Conservation (phyloP, 2,888 invertebrate genomes). For the Epsilonema sp. region DNA sequence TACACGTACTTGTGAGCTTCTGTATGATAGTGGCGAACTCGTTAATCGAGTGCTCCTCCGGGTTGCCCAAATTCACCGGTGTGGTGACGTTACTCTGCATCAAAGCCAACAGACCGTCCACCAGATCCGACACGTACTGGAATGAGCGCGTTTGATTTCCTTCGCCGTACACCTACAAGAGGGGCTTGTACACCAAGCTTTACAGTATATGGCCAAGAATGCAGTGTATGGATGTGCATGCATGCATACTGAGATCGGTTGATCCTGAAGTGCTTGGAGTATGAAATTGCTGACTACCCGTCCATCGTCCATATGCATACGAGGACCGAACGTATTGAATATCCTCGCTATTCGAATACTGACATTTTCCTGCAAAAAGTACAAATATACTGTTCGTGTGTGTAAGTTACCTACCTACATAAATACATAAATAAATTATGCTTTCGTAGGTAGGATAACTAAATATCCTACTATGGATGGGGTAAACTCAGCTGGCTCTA, state of each 20-base stretch:
- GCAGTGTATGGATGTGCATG: neutral
- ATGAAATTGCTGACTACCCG: slow-evolving; percentile 96
- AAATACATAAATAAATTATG: too few species aligned
- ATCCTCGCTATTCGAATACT: slow-evolving; percentile 87
- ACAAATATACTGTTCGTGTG: slow-evolving; percentile 1
- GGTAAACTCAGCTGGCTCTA: neutral
- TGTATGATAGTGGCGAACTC: slow-evolving; percentile 40
- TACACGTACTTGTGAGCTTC: slow-evolving; percentile 35
- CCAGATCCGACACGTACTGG: slow-evolving; percentile 89
- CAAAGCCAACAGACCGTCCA: slow-evolving; percentile 70
- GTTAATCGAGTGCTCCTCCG: slow-evolving; percentile 85
- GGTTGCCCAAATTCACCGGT: slow-evolving; percentile 91
- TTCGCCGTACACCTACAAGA: slow-evolving; percentile 38
- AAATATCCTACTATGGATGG: neutral
- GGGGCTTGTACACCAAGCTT: too few species aligned
- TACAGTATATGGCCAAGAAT: neutral
- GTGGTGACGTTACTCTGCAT: slow-evolving; percentile 82
- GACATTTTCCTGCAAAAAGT: slow-evolving; percentile 53
- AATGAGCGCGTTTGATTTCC: slow-evolving; percentile 61
- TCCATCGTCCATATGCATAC: slow-evolving; percentile 98
- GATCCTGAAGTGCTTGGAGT: slow-evolving; percentile 76
- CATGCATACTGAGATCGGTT: slow-evolving; percentile 67
- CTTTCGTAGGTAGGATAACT: neutral
- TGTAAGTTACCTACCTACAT: too few species aligned
- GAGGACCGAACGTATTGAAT: slow-evolving; percentile 93